These are phyloP conservation scores for Magallana gigas DNA, from an alignment of 1,140 invertebrate genomes.

Conservation along the genomic window DNA sequence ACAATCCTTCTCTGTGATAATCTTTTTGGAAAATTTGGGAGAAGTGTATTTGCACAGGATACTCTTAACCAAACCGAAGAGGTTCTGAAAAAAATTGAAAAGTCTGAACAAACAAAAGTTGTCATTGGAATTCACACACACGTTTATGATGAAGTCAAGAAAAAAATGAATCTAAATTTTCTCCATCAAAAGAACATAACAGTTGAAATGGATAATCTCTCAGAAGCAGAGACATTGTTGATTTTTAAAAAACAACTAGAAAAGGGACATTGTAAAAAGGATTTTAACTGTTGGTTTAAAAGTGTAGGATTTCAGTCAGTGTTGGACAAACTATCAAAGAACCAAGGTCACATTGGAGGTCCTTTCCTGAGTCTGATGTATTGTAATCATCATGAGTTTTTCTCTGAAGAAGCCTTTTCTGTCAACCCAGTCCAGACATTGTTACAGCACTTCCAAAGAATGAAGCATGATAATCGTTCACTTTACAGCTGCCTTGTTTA, in stretches of 20 bases:
- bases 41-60: neutral
- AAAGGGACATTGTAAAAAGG: neutral
- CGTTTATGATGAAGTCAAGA: constrained; percentile 8
- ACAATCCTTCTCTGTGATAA: neutral
- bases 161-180: neutral
- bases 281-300: neutral
- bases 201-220: neutral
- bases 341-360: neutral
- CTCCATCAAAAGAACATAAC: neutral
- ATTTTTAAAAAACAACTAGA: neutral
- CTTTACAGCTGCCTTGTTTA: neutral
- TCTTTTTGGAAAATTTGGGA: neutral
- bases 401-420: neutral
- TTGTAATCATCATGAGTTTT: neutral
- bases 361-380: neutral
- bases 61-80: neutral
- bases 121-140: neutral
- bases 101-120: neutral
- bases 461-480: neutral
- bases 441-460: neutral
- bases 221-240: neutral
- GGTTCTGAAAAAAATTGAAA: neutral
- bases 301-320: neutral
- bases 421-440: neutral
- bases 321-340: neutral